A percentile compares a stretch with the other conserved stretches of the same genome.
These are phyloP conservation scores for Sebastes matsubarae DNA, from an alignment of 2,797 vertebrate genomes.

Conservation along the genomic window DNA sequence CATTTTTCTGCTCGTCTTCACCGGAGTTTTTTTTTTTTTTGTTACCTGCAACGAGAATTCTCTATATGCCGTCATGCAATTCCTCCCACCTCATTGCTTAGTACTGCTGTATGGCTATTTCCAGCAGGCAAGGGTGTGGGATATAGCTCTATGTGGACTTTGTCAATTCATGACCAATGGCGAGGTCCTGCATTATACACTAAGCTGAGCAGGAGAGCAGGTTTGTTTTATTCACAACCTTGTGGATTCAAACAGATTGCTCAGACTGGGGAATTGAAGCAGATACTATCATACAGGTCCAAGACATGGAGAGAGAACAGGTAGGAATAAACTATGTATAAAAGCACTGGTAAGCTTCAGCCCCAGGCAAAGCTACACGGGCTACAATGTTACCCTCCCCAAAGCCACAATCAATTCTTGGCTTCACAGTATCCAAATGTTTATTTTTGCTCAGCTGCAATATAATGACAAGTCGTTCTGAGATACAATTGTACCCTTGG, in stretches of 20 bases:
- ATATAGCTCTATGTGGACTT: conserved; percentile 77
- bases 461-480: conserved; percentile 75
- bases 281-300: conserved; percentile 79
- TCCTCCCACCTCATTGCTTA: conserved; percentile 61
- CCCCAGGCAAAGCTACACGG: conserved; percentile 77
- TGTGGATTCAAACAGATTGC: conserved; percentile 81
- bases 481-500: conserved; percentile 72
- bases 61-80: conserved; percentile 31
- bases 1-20: conserved; percentile 58
- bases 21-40: conserved; percentile 14
- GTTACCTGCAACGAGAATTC: conserved; percentile 7
- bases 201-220: conserved; percentile 79
- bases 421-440: conserved; percentile 78
- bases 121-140: conserved; percentile 77
- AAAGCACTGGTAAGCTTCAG: conserved; percentile 82
- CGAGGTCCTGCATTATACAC: conserved; percentile 84
- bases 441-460: conserved; percentile 78
- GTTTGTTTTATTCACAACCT: conserved; percentile 85
- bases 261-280: conserved; percentile 79
- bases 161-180: conserved; percentile 85
- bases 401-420: conserved; percentile 84
- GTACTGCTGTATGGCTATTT: conserved; percentile 70
- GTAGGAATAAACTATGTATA: conserved; percentile 83
- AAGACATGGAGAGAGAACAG: conserved; percentile 81
- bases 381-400: conserved; percentile 77